phyloP scores from a whole-genome alignment of 2,797 vertebrate genomes.

The Allenopithecus nigroviridis region DNA sequence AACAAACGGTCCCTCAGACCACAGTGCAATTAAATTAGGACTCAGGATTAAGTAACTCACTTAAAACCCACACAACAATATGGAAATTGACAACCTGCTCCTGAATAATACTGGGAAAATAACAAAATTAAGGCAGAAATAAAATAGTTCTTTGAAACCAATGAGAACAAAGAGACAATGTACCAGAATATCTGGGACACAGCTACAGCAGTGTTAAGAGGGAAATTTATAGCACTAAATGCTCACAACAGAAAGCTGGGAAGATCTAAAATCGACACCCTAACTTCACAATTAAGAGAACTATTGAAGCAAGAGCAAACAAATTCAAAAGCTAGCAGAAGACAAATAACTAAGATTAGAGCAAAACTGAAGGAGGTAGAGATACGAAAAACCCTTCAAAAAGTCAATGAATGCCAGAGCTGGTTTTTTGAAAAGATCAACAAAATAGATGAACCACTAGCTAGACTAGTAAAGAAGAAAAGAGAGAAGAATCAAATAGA shows the following conservation, averaged over 20 bases:
- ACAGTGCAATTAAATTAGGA: not conserved
- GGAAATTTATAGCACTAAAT: not conserved
- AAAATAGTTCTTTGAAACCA: not conserved
- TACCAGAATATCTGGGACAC: not conserved
- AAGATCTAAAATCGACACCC: not conserved
- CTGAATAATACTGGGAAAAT: not conserved
- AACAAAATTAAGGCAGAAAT: not conserved
- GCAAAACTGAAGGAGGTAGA: not conserved
- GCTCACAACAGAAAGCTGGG: not conserved
- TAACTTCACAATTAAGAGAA: not conserved
- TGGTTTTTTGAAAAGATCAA: not conserved
- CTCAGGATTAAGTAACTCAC: not conserved
- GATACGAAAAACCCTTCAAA: not conserved
- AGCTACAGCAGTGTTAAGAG: not conserved
- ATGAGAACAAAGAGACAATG: not conserved
- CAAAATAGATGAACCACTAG: not conserved
- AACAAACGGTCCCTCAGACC: not conserved
- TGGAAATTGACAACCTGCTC: not conserved
- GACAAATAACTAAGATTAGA: not conserved
- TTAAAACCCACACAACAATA: not conserved
- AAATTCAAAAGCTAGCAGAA: not conserved
- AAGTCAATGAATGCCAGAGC: not conserved
- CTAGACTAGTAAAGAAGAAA: not conserved
- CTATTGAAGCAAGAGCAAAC: not conserved
- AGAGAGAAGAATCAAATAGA: not conserved